Evolutionary conservation across 1,140 invertebrate species (phyloP).

Genomic region (Heliothis subflexa): DNA sequence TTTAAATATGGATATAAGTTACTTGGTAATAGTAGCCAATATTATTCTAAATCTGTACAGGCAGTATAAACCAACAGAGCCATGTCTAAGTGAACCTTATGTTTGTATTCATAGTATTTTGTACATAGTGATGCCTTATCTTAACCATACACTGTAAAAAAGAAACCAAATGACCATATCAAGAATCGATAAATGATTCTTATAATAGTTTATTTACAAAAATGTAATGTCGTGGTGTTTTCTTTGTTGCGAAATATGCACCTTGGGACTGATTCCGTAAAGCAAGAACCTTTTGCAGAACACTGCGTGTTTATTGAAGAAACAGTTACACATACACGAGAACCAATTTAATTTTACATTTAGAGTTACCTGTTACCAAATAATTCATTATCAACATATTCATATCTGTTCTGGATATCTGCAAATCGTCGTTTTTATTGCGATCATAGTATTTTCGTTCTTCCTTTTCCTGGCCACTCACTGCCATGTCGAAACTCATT

Average conservation of each 20-base stretch:
- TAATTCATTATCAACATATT: conserved; percentile 99
- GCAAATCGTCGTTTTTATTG: conserved; percentile 89
- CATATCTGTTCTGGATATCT: conserved; percentile 96
- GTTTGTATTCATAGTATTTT: background rate
- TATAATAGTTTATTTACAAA: conserved; percentile 19
- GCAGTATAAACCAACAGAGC: too few relatives aligned
- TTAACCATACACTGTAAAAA: background rate
- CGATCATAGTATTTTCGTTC: conserved; percentile 80
- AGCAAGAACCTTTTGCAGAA: background rate
- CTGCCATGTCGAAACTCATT: conserved; percentile 78
- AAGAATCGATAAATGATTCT: background rate
- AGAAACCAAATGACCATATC: conserved; percentile 12
- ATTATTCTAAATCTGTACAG: too few relatives aligned
- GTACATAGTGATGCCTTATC: background rate
- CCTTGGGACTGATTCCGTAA: background rate
- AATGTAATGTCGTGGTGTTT: conserved; percentile 20
- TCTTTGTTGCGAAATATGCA: conserved; percentile 40
- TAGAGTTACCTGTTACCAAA: conserved; percentile 94
- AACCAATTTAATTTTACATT: background rate
- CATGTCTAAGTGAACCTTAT: background rate
- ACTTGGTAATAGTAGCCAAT: too few relatives aligned
- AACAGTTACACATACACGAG: background rate
- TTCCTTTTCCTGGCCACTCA: conserved; percentile 72
- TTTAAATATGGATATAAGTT: too few relatives aligned
- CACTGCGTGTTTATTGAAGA: background rate